phyloP scores from a whole-genome alignment of 1,140 invertebrate species.

The Philopotamus ludificatus region DNA sequence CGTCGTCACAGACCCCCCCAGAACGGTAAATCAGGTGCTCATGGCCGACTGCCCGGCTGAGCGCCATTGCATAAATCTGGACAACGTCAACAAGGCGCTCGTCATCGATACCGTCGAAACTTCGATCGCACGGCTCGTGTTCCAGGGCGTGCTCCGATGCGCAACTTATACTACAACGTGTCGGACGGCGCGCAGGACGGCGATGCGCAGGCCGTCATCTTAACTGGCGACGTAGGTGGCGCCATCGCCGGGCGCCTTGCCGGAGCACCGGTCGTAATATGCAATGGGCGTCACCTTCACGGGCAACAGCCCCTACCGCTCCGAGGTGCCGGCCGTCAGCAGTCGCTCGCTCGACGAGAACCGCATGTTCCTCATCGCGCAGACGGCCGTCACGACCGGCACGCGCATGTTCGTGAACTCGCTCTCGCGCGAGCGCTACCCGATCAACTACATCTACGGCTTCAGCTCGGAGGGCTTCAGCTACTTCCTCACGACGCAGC shows the following conservation, averaged over 20 bases:
- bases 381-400: conserved; percentile 87
- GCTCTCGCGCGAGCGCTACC: conserved; percentile 85
- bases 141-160: conserved; percentile 89
- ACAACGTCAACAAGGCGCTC: conserved; percentile 95
- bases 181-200: conserved; percentile 74
- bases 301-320: conserved; percentile 87
- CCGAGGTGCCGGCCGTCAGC: conserved; percentile 91
- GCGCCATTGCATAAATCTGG: conserved; percentile 69
- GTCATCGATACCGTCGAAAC: conserved; percentile 91
- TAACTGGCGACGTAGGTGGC: conserved; percentile 93
- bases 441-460: conserved; percentile 95
- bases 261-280: conserved; percentile 90
- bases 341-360: conserved; percentile 86
- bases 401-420: conserved; percentile 91
- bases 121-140: conserved; percentile 90
- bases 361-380: conserved; percentile 82
- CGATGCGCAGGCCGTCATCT: conserved; percentile 86
- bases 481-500: conserved; percentile 95
- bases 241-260: conserved; percentile 89
- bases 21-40: conserved; percentile 87
- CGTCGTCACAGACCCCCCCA: conserved; percentile 84
- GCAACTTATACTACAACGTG: conserved; percentile 87
- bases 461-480: conserved; percentile 95
- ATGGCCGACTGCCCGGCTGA: conserved; percentile 77
- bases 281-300: conserved; percentile 95